Evolutionary conservation across 2,113 vertebrate genomes (phyloP).

Genomic region (Diglossa brunneiventris): DNA sequence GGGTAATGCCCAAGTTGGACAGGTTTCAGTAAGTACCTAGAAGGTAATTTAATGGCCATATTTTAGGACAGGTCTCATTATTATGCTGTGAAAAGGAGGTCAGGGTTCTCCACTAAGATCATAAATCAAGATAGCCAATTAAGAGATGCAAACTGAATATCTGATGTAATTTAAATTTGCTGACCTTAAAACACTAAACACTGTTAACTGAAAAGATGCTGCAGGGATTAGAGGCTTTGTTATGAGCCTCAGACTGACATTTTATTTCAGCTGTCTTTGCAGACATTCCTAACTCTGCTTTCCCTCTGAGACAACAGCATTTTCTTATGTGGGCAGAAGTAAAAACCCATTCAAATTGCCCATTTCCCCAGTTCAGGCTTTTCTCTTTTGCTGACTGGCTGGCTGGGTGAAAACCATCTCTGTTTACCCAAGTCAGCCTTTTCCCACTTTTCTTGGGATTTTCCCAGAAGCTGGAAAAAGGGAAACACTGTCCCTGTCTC

Average conservation of each 20-base stretch:
- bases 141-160: background rate
- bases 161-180: background rate
- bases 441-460: background rate
- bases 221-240: background rate
- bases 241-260: background rate
- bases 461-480: background rate
- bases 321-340: background rate
- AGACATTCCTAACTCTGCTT: background rate
- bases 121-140: background rate
- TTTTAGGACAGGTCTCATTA: background rate
- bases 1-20: background rate
- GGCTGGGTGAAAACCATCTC: background rate
- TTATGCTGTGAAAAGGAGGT: background rate
- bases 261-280: background rate
- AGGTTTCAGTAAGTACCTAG: background rate
- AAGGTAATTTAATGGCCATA: background rate
- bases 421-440: background rate
- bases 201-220: background rate
- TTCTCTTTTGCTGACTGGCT: background rate
- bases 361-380: background rate
- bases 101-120: background rate
- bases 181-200: background rate
- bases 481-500: fast-evolving
- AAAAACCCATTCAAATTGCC: background rate
- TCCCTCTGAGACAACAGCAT: background rate